Evolutionary conservation across 2,888 invertebrate species (phyloP).

Genomic region (Graphium colonna): DNA sequence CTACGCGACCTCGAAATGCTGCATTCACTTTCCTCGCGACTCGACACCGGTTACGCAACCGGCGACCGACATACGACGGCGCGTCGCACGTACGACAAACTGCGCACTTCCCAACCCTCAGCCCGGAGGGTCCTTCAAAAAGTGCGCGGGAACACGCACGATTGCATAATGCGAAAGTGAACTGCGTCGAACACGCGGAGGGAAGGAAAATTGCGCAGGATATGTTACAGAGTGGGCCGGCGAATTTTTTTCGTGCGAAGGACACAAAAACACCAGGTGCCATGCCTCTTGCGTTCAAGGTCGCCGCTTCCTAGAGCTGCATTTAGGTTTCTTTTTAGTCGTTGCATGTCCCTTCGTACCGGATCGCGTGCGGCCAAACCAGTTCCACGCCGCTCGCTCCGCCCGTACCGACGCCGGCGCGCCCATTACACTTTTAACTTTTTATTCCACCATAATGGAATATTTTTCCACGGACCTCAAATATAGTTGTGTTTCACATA

Average conservation of each 20-base stretch:
- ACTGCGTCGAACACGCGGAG: slow-evolving; percentile 10
- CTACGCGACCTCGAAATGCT: slow-evolving; percentile 78
- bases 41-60: slow-evolving; percentile 75
- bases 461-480: slow-evolving; percentile 30
- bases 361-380: slow-evolving; percentile 78
- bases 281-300: slow-evolving; percentile 73
- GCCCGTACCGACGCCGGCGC: slow-evolving; percentile 63
- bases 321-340: slow-evolving; percentile 77
- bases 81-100: slow-evolving; percentile 33
- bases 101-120: slow-evolving; percentile 28
- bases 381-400: slow-evolving; percentile 66
- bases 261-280: slow-evolving; percentile 78
- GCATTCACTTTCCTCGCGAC: slow-evolving; percentile 77
- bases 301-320: slow-evolving; percentile 78
- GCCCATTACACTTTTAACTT: slow-evolving; percentile 51
- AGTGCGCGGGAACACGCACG: not conserved
- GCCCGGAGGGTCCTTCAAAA: slow-evolving; percentile 23
- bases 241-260: slow-evolving; percentile 59
- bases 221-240: slow-evolving; percentile 66
- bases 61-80: slow-evolving; percentile 65
- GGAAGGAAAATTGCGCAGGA: slow-evolving; percentile 26
- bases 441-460: slow-evolving; percentile 50
- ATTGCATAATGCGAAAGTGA: slow-evolving; percentile 16
- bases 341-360: slow-evolving; percentile 70
- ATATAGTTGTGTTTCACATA: slow-evolving; percentile 11